phyloP scores from a whole-genome alignment of 2,113 vertebrate species.

The Rhea americana region DNA sequence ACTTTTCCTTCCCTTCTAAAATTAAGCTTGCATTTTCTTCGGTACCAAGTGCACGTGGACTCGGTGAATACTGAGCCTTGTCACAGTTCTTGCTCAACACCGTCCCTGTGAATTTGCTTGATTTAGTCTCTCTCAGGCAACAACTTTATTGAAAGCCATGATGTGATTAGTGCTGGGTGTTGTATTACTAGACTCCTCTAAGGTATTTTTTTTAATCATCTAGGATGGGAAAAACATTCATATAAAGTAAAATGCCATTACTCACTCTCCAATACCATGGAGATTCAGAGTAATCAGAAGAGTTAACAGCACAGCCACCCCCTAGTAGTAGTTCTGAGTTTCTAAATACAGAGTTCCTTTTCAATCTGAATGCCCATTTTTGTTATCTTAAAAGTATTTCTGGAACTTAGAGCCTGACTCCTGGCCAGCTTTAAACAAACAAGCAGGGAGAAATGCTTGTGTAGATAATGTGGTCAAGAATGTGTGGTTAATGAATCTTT shows the following conservation, averaged over 20 bases:
- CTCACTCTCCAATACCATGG: background rate
- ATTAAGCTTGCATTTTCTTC: background rate
- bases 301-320: slow-evolving; percentile 23
- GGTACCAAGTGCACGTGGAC: background rate
- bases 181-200: background rate
- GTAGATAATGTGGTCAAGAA: background rate
- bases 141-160: background rate
- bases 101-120: background rate
- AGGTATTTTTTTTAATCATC: background rate
- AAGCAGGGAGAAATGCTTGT: slow-evolving; percentile 58
- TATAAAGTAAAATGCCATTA: slow-evolving; percentile 14
- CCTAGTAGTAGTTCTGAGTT: background rate
- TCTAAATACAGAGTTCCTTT: slow-evolving; percentile 55
- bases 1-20: background rate
- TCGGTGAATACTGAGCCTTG: background rate
- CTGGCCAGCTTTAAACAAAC: slow-evolving; percentile 55
- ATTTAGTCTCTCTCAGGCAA: background rate
- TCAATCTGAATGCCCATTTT: slow-evolving; percentile 31
- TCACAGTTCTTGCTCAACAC: background rate
- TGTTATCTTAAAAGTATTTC: slow-evolving; percentile 67
- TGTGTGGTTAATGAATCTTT: slow-evolving; percentile 31
- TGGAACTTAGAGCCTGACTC: slow-evolving; percentile 19
- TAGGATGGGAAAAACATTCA: slow-evolving; percentile 4
- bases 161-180: background rate
- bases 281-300: slow-evolving; percentile 13